These are phyloP conservation scores for Burhinus bistriatus DNA, from an alignment of 2,113 vertebrate genomes.

Conservation along the genomic window DNA sequence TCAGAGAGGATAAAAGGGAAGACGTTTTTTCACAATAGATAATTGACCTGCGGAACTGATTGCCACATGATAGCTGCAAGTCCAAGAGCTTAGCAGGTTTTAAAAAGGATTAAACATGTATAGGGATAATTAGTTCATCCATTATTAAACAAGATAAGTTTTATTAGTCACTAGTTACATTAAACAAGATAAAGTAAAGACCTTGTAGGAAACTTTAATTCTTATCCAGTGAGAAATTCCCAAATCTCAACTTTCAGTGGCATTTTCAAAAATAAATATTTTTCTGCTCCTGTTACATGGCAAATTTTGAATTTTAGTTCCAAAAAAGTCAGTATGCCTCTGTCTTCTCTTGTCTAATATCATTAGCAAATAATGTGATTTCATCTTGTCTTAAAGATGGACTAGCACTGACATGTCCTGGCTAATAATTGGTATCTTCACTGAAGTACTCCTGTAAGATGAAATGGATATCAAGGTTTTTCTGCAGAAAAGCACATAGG, in stretches of 20 bases:
- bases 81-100: conserved; percentile 62
- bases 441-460: background rate
- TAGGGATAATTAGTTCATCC: conserved; percentile 62
- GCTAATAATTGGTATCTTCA: background rate
- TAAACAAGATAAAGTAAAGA: conserved; percentile 52
- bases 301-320: background rate
- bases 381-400: background rate
- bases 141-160: conserved; percentile 65
- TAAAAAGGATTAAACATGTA: conserved; percentile 66
- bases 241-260: background rate
- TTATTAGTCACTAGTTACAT: conserved; percentile 61
- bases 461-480: background rate
- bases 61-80: conserved; percentile 54
- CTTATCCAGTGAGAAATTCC: background rate
- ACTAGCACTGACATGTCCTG: background rate
- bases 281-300: background rate
- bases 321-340: background rate
- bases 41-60: conserved; percentile 62
- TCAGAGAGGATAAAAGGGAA: conserved; percentile 27
- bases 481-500: background rate
- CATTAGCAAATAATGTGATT: background rate
- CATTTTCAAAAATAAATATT: background rate
- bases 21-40: conserved; percentile 59
- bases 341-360: background rate
- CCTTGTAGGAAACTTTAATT: conserved; percentile 30